These are phyloP conservation scores for Heterodera schachtii DNA, from an alignment of 1,140 invertebrate species.

Conservation along the genomic window DNA sequence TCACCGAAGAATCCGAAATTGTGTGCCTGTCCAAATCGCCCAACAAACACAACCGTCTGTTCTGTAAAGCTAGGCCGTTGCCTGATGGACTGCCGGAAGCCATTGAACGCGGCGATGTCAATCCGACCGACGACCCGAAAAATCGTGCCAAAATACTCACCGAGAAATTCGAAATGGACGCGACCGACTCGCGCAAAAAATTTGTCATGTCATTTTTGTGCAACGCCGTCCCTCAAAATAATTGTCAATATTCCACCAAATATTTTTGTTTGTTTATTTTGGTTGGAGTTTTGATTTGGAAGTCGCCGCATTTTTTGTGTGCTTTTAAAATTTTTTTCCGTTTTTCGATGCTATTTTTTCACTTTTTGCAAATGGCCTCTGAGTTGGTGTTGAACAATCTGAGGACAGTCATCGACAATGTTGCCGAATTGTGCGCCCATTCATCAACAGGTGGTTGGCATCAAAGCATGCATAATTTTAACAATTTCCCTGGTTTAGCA, in stretches of 20 bases:
- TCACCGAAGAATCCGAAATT: slow-evolving; percentile 85
- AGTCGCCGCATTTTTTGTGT: slow-evolving; percentile 5
- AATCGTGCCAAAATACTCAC: slow-evolving; percentile 89
- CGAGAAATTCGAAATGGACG: slow-evolving; percentile 95
- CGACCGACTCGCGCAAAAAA: slow-evolving; percentile 84
- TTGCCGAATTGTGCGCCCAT: background rate
- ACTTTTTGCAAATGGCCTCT: slow-evolving; percentile 15
- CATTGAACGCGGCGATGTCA: slow-evolving; percentile 93
- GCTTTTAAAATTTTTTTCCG: background rate
- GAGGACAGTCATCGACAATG: slow-evolving; percentile 13
- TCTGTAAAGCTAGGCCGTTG: slow-evolving; percentile 93
- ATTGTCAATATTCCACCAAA: too few species aligned
- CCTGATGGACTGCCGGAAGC: slow-evolving; percentile 94
- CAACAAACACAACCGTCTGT: slow-evolving; percentile 99
- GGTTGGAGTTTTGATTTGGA: background rate
- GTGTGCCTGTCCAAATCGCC: slow-evolving; percentile 98
- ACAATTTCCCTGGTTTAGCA: background rate
- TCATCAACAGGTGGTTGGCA: background rate
- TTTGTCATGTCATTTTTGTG: too few species aligned
- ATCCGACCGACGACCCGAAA: slow-evolving; percentile 94
- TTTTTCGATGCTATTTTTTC: background rate
- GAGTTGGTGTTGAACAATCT: slow-evolving; percentile 32
- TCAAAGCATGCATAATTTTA: background rate
- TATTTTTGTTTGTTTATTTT: background rate
- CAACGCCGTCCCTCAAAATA: too few species aligned